Base-by-base conservation (phyloP, 2,113 vertebrate species). In the Apeltes quadracus region DNA sequence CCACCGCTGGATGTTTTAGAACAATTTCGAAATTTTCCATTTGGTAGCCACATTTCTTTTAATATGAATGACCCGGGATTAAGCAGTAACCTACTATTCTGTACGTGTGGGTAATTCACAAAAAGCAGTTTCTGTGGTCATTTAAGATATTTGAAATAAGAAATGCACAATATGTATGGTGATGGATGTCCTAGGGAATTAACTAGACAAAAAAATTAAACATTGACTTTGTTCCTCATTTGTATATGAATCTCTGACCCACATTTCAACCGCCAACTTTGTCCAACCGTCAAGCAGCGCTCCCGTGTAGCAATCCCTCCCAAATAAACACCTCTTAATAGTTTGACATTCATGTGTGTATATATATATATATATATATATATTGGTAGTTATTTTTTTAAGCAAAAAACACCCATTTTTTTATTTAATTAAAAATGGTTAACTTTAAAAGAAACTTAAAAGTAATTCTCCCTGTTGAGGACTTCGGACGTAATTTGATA, bases 401-500 rank as follows among this genome's bases (percentile, higher is more conserved):
- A 15, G 41, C 14, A 43, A 43, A 41, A 41, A 14, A 14, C 3
- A 2, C 38, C 38, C 38, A 32, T 61, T 43, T 61, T 16, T 41
- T 12, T 7, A 23, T 36, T 51, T n/a, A 58, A 58, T 38, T 13
- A 9, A n/a, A 61, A 41, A 25, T 23, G 12, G 6, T 23, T 23
- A n/a, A n/a, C n/a, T n/a, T n/a, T n/a, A n/a, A n/a, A n/a, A n/a
- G n/a, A n/a, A 23, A 15, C 12, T 3, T 38, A 12, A 32, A 48
- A 22, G 15, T 50, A 13, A 18, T 59, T 57, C 7, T 36, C 2
- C 36, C 5, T 3, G 5, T 41, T 1, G 9, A 22, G 29, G 63
- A 72, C 67, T 69, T 76, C 41, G 15, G 11, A 14, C 1, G 10
- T 29, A 27, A 61, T 38, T 50, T n/a, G 41, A 43, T 23, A 61